A percentile compares a stretch with the other conserved stretches of the same genome.
These are phyloP conservation scores for Hermodice carunculata DNA, from an alignment of 2,888 invertebrate genomes.

Conservation along the genomic window DNA sequence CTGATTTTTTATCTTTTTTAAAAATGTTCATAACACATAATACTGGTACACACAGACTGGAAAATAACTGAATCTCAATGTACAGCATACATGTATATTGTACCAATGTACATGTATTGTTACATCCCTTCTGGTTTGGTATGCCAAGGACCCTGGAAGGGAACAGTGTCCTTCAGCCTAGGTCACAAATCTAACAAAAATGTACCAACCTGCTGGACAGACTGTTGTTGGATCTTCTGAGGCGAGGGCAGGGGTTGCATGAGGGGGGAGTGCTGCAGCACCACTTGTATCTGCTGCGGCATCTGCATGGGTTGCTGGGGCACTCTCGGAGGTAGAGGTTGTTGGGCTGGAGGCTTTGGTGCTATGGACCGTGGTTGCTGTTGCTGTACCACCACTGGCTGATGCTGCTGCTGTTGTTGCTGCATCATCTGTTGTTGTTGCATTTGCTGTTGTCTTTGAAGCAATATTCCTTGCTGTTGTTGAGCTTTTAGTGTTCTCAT, in stretches of 20 bases:
- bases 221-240: too few species aligned
- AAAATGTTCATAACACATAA: too few species aligned
- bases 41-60: too few species aligned
- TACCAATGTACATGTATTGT: too few species aligned
- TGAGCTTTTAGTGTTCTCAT: constrained; percentile 57
- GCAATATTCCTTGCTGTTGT: constrained; percentile 49
- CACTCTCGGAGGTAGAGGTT: constrained; percentile 5
- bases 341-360: background rate
- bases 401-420: constrained; percentile 17
- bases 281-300: background rate
- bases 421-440: constrained; percentile 26
- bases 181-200: too few species aligned
- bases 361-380: constrained; percentile 4
- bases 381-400: background rate
- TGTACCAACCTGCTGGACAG: too few species aligned
- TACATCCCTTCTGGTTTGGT: too few species aligned
- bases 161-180: too few species aligned
- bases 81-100: too few species aligned
- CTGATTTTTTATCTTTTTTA: too few species aligned
- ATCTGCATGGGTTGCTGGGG: background rate
- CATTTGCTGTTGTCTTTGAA: constrained; percentile 40
- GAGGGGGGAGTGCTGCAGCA: background rate
- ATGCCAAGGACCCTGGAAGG: too few species aligned
- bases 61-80: too few species aligned
- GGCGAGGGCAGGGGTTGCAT: background rate